phyloP scores from a whole-genome alignment of 2,797 vertebrate genomes.

The Eptatretus atami region DNA sequence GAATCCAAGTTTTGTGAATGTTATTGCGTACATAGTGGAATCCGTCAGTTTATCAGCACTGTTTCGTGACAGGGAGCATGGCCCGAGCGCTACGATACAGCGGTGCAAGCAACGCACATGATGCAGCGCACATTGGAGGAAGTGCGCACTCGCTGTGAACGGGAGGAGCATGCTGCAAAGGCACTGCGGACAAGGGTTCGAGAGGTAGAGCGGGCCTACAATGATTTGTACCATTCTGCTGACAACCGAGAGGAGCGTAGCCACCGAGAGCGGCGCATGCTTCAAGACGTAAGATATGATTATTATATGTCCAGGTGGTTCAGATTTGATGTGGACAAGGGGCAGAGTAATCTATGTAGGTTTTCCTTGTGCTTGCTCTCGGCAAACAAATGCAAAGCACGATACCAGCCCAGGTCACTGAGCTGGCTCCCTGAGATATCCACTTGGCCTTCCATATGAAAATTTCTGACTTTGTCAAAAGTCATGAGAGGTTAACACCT shows the following conservation, averaged over 20 bases:
- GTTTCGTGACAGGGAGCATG: slow-evolving; percentile 27
- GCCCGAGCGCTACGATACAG: slow-evolving; percentile 30
- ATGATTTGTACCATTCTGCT: slow-evolving; percentile 28
- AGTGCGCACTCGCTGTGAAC: slow-evolving; percentile 23
- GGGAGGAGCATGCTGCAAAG: slow-evolving; percentile 29
- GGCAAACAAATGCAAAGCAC: background rate
- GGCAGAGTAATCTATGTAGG: no score
- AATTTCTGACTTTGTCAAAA: no score
- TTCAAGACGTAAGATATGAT: slow-evolving; percentile 42
- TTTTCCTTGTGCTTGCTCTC: background rate
- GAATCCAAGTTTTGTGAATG: no score
- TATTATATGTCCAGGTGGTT: no score
- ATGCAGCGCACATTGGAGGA: slow-evolving; percentile 48
- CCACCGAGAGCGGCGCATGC: slow-evolving; percentile 54
- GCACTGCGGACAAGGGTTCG: slow-evolving; percentile 22
- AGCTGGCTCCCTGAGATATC: no score
- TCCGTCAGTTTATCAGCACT: no score
- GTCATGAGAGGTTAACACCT: no score
- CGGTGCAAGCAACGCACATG: slow-evolving; percentile 22
- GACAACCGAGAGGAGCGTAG: slow-evolving; percentile 34
- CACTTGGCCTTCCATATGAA: no score
- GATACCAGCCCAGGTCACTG: no score
- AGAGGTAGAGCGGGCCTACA: slow-evolving; percentile 35
- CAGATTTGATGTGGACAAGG: no score
- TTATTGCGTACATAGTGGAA: no score